These are phyloP conservation scores for Drosophila pseudoobscura DNA, from an alignment of 1,140 invertebrate species.

Conservation along the genomic window DNA sequence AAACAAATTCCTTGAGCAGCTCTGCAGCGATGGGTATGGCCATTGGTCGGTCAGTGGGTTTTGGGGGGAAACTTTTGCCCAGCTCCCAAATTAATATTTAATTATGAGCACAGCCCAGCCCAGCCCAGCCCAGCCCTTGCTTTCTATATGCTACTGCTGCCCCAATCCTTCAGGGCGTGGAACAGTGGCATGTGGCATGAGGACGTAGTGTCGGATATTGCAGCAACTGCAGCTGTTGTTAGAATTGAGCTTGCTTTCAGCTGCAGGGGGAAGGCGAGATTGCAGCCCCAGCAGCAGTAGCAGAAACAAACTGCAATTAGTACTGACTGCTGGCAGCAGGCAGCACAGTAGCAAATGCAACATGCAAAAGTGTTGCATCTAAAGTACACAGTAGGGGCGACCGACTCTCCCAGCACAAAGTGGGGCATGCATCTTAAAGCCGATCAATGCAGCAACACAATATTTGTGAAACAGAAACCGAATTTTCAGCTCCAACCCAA, in stretches of 20 bases:
- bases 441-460: too few relatives aligned
- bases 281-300: slow-evolving; percentile 1
- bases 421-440: too few relatives aligned
- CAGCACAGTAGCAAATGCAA: slow-evolving; percentile 28
- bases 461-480: too few relatives aligned
- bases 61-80: not conserved
- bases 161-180: not conserved
- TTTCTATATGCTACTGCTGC: not conserved
- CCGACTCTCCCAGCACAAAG: too few relatives aligned
- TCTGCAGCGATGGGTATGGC: not conserved
- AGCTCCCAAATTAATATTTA: slow-evolving; percentile 49
- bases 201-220: slow-evolving; percentile 51
- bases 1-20: slow-evolving; percentile 73
- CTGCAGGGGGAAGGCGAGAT: not conserved
- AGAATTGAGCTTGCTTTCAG: slow-evolving; percentile 13
- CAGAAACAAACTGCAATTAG: slow-evolving; percentile 63
- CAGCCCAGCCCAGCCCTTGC: slow-evolving; percentile 1
- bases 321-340: slow-evolving; percentile 25
- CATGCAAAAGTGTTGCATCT: slow-evolving; percentile 31
- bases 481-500: not conserved
- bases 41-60: slow-evolving; percentile 13
- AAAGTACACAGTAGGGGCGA: not conserved
- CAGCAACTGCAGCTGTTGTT: slow-evolving; percentile 57
- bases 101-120: slow-evolving; percentile 11
- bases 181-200: too few relatives aligned